Evolutionary conservation across 2,888 invertebrate species (phyloP).

Genomic region (Caenorhabditis sp.): DNA sequence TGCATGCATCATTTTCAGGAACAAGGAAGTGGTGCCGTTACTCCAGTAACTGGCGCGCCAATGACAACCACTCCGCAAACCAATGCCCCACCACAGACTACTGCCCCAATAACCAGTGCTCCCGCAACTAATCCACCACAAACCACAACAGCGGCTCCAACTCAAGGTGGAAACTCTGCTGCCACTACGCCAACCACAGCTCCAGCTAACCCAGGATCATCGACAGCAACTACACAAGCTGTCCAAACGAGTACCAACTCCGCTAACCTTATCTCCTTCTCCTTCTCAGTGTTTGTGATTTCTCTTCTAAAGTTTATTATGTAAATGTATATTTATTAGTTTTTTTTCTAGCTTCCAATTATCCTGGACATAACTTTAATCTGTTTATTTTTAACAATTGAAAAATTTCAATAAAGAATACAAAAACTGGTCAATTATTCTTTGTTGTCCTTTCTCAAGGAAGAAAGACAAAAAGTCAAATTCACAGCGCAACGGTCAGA

Average conservation of each 20-base stretch:
- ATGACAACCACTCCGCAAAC: constrained; percentile 2
- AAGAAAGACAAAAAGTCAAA: background rate
- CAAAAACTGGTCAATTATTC: background rate
- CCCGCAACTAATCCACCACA: constrained; percentile 10
- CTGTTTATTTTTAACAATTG: background rate
- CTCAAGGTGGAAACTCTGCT: background rate
- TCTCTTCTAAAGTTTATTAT: constrained; percentile 30
- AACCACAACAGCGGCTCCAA: background rate
- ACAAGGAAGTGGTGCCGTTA: constrained; percentile 26
- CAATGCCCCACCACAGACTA: constrained; percentile 5
- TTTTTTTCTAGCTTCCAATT: background rate
- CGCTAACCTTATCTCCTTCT: constrained; percentile 6
- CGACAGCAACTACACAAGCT: constrained; percentile 2
- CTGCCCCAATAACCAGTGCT: constrained; percentile 12
- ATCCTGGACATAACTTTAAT: background rate
- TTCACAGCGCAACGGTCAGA: too few relatives aligned
- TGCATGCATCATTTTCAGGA: constrained; percentile 39
- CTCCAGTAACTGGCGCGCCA: constrained; percentile 1
- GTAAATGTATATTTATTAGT: constrained; percentile 38
- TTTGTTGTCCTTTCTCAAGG: constrained; percentile 16
- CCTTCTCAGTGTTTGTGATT: constrained; percentile 37
- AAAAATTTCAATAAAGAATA: background rate
- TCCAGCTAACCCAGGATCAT: background rate
- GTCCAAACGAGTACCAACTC: constrained; percentile 21
- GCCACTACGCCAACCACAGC: background rate